phyloP scores from a whole-genome alignment of 2,797 vertebrate species.

The Ataeniobius toweri region DNA sequence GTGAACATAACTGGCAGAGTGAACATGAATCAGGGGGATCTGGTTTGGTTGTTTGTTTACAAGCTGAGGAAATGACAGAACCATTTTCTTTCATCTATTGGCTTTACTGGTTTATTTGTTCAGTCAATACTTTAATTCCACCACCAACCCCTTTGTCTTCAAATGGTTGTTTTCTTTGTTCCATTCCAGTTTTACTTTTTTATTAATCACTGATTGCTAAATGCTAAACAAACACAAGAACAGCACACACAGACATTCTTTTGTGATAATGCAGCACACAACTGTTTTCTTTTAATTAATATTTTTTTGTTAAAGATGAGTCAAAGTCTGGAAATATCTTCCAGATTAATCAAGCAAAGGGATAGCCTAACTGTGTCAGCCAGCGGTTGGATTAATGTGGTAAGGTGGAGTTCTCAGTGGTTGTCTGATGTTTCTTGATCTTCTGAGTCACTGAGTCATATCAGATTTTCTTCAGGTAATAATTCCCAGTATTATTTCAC shows the following conservation, averaged over 20 bases:
- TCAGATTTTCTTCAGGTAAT: constrained; percentile 17
- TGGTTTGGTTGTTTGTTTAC: constrained; percentile 69
- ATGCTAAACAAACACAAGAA: constrained; percentile 24
- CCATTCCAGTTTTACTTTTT: constrained; percentile 30
- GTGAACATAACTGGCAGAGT: constrained; percentile 27
- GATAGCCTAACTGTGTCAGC: constrained; percentile 15
- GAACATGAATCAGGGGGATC: constrained; percentile 48
- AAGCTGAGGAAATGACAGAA: constrained; percentile 60
- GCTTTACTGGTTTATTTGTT: constrained; percentile 62
- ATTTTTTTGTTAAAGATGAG: constrained; percentile 27
- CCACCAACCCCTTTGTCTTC: constrained; percentile 14
- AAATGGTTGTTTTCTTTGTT: constrained; percentile 36
- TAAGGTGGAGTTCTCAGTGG: background rate
- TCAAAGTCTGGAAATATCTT: constrained; percentile 22
- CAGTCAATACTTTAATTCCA: constrained; percentile 54
- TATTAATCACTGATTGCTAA: constrained; percentile 34
- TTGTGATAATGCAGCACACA: constrained; percentile 1
- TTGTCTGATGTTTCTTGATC: constrained; percentile 7
- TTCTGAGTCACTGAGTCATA: constrained; percentile 22
- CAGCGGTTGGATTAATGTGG: constrained; percentile 11
- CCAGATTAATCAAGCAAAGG: constrained; percentile 11
- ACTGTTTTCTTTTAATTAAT: constrained; percentile 18
- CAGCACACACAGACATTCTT: constrained; percentile 9
- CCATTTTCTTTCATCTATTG: constrained; percentile 55
- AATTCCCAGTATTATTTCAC: background rate